Conservation (phyloP, 2,797 vertebrate species). For the Orestias chungarensis region DNA sequence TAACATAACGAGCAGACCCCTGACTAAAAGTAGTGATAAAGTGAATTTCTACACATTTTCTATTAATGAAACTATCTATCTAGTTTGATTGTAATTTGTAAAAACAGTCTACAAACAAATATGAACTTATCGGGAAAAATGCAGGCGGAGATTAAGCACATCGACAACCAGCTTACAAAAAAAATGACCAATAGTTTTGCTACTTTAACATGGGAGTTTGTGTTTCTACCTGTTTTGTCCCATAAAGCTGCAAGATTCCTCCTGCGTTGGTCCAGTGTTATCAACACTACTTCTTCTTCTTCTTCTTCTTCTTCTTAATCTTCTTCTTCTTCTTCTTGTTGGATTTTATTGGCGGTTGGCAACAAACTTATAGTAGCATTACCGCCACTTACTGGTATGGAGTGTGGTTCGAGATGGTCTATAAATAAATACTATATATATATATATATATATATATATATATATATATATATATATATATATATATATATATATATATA, state of each 20-base stretch:
- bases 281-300: no score
- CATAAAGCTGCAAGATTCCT: constrained; percentile 9
- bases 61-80: background rate
- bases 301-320: no score
- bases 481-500: no score
- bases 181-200: background rate
- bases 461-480: no score
- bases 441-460: no score
- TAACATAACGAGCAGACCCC: background rate
- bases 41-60: background rate
- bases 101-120: background rate
- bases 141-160: background rate
- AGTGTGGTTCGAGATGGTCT: no score
- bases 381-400: no score
- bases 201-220: background rate
- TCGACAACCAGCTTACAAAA: background rate
- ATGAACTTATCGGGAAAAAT: background rate
- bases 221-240: constrained; percentile 48
- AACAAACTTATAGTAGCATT: no score
- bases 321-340: no score
- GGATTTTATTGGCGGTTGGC: no score
- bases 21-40: background rate
- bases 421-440: no score
- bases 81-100: background rate
- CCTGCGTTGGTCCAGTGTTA: background rate